phyloP scores from a whole-genome alignment of 1,140 invertebrate genomes.

The Coboldia fuscipes region DNA sequence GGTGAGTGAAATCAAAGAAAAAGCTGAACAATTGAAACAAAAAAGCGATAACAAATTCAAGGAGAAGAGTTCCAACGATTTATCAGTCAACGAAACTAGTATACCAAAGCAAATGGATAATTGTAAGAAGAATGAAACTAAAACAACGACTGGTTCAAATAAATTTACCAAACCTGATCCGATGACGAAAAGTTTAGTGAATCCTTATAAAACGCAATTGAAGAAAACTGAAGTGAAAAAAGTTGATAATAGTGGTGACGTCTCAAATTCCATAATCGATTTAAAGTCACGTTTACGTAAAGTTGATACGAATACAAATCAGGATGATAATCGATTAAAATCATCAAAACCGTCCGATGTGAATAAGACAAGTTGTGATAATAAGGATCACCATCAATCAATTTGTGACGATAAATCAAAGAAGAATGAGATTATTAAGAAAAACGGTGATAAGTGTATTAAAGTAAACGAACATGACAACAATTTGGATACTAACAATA shows the following conservation, averaged over 20 bases:
- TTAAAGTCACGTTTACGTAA: constrained; percentile 68
- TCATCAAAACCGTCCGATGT: too few species aligned
- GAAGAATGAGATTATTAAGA: constrained; percentile 20
- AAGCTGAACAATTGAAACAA: constrained; percentile 34
- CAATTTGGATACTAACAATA: neutral
- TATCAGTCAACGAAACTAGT: too few species aligned
- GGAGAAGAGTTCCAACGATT: too few species aligned
- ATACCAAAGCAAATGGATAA: too few species aligned
- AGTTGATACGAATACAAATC: constrained; percentile 40
- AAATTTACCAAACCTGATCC: constrained; percentile 5
- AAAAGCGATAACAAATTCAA: constrained; percentile 11
- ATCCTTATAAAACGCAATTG: constrained; percentile 34
- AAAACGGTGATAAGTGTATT: neutral
- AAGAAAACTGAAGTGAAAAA: constrained; percentile 44
- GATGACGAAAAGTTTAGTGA: constrained; percentile 6
- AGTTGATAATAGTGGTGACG: constrained; percentile 21
- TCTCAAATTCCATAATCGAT: constrained; percentile 46
- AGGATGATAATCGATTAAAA: too few species aligned
- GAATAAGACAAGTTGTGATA: neutral
- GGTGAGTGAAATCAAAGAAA: constrained; percentile 60
- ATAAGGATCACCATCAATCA: neutral
- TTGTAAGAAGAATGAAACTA: too few species aligned
- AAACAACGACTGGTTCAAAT: constrained; percentile 9
- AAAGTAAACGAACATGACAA: constrained; percentile 6
- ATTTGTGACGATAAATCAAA: constrained; percentile 3